Conservation (phyloP, 2,888 invertebrate species). For the Acrocyrtus sp. region DNA sequence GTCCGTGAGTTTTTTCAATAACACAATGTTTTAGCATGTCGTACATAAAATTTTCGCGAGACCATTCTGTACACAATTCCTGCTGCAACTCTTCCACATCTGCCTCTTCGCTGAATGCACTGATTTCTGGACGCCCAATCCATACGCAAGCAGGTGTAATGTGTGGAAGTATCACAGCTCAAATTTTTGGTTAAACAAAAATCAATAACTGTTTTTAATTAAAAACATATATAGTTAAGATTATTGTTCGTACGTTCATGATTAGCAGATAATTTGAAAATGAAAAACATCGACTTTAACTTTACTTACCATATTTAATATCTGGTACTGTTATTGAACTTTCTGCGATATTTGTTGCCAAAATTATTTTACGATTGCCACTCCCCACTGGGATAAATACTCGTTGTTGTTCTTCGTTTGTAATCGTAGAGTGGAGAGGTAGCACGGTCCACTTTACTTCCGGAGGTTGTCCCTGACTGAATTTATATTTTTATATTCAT, state of each 20-base stretch:
- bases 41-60: constrained; percentile 73
- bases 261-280: not conserved
- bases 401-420: constrained; percentile 77
- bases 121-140: constrained; percentile 91
- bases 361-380: constrained; percentile 82
- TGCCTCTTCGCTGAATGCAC: constrained; percentile 89
- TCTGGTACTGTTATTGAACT: constrained; percentile 92
- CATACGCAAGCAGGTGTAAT: constrained; percentile 80
- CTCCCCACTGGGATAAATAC: constrained; percentile 73
- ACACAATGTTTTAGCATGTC: too few relatives aligned
- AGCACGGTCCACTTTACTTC: constrained; percentile 63
- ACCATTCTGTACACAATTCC: constrained; percentile 86
- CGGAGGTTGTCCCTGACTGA: too few relatives aligned
- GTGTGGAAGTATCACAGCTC: constrained; percentile 79
- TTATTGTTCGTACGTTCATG: not conserved
- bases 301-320: constrained; percentile 77
- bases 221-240: not conserved
- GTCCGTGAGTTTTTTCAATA: too few relatives aligned
- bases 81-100: constrained; percentile 87
- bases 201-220: constrained; percentile 80
- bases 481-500: too few relatives aligned
- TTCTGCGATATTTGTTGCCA: constrained; percentile 92
- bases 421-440: constrained; percentile 80
- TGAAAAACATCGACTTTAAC: not conserved
- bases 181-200: constrained; percentile 90